These are phyloP conservation scores for Callimorpha dominula DNA, from an alignment of 2,888 invertebrate genomes.

Conservation along the genomic window DNA sequence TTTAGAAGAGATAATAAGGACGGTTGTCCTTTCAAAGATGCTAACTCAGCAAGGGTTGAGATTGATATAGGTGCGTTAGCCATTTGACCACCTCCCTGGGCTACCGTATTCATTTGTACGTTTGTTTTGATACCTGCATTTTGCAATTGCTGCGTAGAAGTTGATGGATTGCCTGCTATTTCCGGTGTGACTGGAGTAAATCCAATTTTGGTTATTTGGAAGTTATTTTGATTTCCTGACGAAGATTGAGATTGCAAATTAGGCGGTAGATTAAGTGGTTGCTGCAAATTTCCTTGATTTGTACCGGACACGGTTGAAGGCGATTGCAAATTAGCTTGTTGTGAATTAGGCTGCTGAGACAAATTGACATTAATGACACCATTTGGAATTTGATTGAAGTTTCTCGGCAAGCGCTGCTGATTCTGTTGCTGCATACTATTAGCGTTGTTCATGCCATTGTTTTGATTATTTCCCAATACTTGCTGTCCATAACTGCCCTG, in stretches of 20 bases:
- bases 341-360: slow-evolving; percentile 32
- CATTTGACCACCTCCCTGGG: background rate
- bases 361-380: slow-evolving; percentile 42
- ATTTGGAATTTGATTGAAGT: slow-evolving; percentile 44
- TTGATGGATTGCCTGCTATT: slow-evolving; percentile 21
- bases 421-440: slow-evolving; percentile 42
- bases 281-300: slow-evolving; percentile 51
- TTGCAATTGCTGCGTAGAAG: slow-evolving; percentile 20
- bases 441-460: slow-evolving; percentile 43
- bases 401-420: slow-evolving; percentile 34
- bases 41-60: slow-evolving; percentile 39
- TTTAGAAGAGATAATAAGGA: slow-evolving; percentile 40
- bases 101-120: slow-evolving; percentile 15
- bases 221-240: slow-evolving; percentile 25
- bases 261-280: slow-evolving; percentile 48
- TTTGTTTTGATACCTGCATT: slow-evolving; percentile 25
- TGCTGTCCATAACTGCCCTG: slow-evolving; percentile 59
- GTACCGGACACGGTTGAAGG: slow-evolving; percentile 24
- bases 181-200: slow-evolving; percentile 27
- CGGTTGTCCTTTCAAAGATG: slow-evolving; percentile 38
- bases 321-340: slow-evolving; percentile 41
- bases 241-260: slow-evolving; percentile 34
- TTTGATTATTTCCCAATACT: slow-evolving; percentile 49
- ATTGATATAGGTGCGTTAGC: slow-evolving; percentile 20
- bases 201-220: slow-evolving; percentile 40